These are phyloP conservation scores for Elysia chlorotica DNA, from an alignment of 1,140 invertebrate species.

Conservation along the genomic window DNA sequence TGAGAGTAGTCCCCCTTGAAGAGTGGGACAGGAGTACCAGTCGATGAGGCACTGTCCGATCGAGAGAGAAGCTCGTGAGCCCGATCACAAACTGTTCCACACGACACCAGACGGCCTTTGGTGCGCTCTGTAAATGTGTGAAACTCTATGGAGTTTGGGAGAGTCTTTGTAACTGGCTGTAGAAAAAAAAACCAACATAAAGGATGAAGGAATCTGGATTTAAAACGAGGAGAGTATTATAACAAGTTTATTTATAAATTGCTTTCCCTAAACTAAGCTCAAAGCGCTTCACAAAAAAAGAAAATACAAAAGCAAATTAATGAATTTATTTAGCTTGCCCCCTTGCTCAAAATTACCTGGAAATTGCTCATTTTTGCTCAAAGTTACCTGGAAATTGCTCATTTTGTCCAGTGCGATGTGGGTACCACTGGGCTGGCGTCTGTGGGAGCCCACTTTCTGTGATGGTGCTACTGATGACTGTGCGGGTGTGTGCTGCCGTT, in stretches of 20 bases:
- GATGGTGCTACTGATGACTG: too few relatives aligned
- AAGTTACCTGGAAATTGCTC: conserved; percentile 13
- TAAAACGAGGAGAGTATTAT: too few relatives aligned
- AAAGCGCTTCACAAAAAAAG: too few relatives aligned
- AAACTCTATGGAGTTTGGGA: conserved; percentile 67
- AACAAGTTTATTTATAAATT: too few relatives aligned
- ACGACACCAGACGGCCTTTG: conserved; percentile 69
- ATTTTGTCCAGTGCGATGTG: conserved; percentile 15
- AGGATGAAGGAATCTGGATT: too few relatives aligned
- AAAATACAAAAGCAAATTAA: too few relatives aligned
- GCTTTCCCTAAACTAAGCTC: too few relatives aligned
- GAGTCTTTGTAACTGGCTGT: conserved; percentile 33
- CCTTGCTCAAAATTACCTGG: too few relatives aligned
- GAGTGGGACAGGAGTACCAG: neutral
- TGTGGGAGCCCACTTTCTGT: too few relatives aligned
- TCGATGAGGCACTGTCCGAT: conserved; percentile 60
- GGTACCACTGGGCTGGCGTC: conserved; percentile 14
- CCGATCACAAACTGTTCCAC: conserved; percentile 58
- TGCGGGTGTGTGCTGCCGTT: too few relatives aligned
- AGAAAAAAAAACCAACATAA: conserved; percentile 1
- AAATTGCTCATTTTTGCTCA: too few relatives aligned
- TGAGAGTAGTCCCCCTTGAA: conserved; percentile 27
- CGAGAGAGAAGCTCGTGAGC: conserved; percentile 49
- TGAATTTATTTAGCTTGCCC: too few relatives aligned
- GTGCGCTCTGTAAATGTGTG: conserved; percentile 76